Conservation (phyloP, 2,113 vertebrate genomes). For the Cyrtonyx montezumae region DNA sequence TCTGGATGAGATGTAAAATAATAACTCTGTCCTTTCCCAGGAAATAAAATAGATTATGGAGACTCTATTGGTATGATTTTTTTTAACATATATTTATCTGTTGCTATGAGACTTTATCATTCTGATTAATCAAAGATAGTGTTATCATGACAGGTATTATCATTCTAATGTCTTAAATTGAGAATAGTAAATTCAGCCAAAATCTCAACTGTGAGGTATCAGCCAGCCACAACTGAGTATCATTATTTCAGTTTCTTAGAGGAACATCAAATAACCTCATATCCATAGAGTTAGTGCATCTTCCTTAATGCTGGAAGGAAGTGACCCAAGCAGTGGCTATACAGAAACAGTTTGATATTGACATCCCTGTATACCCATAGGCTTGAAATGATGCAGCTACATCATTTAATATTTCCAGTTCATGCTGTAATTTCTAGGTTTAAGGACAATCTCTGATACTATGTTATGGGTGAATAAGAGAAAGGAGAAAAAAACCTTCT, state of each 20-base stretch:
- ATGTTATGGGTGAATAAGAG: background rate
- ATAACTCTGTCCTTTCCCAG: background rate
- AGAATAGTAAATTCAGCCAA: background rate
- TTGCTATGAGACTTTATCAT: background rate
- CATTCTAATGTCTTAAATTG: background rate
- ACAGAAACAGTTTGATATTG: fast-evolving
- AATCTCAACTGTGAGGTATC: background rate
- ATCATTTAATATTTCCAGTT: background rate
- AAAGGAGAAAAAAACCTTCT: background rate
- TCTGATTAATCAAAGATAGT: background rate
- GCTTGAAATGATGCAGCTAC: background rate
- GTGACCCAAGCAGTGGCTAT: fast-evolving
- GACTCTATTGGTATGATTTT: background rate
- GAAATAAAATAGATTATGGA: background rate
- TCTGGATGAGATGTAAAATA: background rate
- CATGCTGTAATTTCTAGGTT: background rate
- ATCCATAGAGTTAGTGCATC: background rate
- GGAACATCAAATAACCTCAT: background rate
- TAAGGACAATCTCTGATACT: background rate
- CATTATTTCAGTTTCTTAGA: background rate
- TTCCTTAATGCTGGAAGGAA: background rate
- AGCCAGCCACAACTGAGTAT: background rate
- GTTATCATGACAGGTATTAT: background rate
- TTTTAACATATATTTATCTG: background rate
- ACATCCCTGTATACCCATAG: fast-evolving